These are phyloP conservation scores for Diaprepes abbreviatus DNA, from an alignment of 2,888 invertebrate species.

Conservation along the genomic window DNA sequence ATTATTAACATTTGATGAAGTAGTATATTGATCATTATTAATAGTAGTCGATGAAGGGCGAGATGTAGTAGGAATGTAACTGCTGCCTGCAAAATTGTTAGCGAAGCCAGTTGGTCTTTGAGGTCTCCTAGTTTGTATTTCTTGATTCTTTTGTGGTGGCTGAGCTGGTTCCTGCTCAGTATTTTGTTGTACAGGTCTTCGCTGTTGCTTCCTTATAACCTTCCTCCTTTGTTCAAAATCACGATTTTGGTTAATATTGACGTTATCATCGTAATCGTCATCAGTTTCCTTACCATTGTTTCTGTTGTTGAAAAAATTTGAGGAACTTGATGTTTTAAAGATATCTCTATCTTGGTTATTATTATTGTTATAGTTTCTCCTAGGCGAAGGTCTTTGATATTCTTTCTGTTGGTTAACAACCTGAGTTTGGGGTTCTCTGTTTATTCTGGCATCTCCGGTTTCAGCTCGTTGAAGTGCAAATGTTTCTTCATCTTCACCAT, in stretches of 20 bases:
- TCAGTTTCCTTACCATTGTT: slow-evolving; percentile 74
- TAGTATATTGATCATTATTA: slow-evolving; percentile 52
- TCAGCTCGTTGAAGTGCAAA: slow-evolving; percentile 82
- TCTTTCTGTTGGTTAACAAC: slow-evolving; percentile 66
- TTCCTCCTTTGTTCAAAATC: slow-evolving; percentile 66
- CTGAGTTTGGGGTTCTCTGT: slow-evolving; percentile 64
- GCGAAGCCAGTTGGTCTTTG: slow-evolving; percentile 62
- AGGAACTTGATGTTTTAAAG: slow-evolving; percentile 80
- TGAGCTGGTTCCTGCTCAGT: slow-evolving; percentile 26
- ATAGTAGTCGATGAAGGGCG: slow-evolving; percentile 63
- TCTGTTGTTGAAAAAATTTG: slow-evolving; percentile 80
- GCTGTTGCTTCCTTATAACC: slow-evolving; percentile 65
- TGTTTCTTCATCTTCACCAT: slow-evolving; percentile 79
- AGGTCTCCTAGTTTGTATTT: slow-evolving; percentile 61
- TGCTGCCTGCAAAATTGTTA: slow-evolving; percentile 69
- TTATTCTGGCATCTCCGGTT: slow-evolving; percentile 71
- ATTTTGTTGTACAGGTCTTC: slow-evolving; percentile 61
- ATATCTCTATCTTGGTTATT: slow-evolving; percentile 69
- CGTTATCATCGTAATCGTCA: slow-evolving; percentile 70
- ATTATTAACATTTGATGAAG: slow-evolving; percentile 11
- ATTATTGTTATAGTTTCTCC: slow-evolving; percentile 55
- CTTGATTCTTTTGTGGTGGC: slow-evolving; percentile 5
- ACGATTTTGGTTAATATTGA: slow-evolving; percentile 66
- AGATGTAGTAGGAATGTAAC: slow-evolving; percentile 68
- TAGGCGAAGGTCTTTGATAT: slow-evolving; percentile 51